Evolutionary conservation across 2,113 vertebrate genomes (phyloP).

Genomic region (Melanerpes formicivorus): DNA sequence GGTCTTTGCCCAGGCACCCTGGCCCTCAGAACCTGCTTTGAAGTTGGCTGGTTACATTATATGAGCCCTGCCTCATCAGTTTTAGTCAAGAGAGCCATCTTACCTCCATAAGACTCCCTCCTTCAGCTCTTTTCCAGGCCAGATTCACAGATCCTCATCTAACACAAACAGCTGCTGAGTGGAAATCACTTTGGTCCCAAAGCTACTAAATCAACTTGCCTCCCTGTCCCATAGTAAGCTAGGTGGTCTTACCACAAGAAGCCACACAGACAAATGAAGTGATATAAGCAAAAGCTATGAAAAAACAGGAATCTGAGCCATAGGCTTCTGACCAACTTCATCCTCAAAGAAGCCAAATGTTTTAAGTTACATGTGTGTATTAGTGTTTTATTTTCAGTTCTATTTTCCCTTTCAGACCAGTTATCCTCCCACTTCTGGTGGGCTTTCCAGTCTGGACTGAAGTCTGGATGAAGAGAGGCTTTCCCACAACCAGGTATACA

Average conservation of each 20-base stretch:
- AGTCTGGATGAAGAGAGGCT: background rate
- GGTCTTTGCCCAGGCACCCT: too few species aligned
- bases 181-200: too few species aligned
- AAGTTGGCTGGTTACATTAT: too few species aligned
- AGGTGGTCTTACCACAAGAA: background rate
- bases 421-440: background rate
- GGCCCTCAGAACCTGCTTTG: too few species aligned
- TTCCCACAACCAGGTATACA: background rate
- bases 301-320: background rate
- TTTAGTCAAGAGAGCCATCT: too few species aligned
- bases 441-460: background rate
- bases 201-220: too few species aligned
- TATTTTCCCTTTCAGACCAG: background rate
- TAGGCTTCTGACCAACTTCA: conserved; percentile 1
- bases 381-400: background rate
- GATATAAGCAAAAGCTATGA: background rate
- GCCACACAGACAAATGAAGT: background rate
- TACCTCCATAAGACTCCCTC: too few species aligned
- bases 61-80: too few species aligned
- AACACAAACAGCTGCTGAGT: too few species aligned
- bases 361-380: background rate
- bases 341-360: background rate
- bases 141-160: too few species aligned
- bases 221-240: too few species aligned
- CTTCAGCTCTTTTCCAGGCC: too few species aligned